phyloP scores from a whole-genome alignment of 2,888 invertebrate genomes.

The Polietes domitor region DNA sequence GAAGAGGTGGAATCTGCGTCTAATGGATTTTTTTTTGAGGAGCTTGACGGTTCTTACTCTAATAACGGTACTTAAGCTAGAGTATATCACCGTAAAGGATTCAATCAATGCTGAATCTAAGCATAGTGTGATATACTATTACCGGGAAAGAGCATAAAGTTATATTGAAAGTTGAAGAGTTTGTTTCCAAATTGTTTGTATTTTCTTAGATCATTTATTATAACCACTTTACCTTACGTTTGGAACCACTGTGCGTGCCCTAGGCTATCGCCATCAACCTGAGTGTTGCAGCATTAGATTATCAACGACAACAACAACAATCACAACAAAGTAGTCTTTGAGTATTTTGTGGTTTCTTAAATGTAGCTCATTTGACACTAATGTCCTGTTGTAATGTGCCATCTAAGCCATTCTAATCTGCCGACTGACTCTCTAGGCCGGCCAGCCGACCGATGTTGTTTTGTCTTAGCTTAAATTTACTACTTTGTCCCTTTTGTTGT shows the following conservation, averaged over 20 bases:
- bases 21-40: too few species aligned
- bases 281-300: conserved; percentile 45
- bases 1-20: too few species aligned
- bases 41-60: too few species aligned
- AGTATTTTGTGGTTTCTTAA: conserved; percentile 67
- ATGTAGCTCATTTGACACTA: conserved; percentile 67
- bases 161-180: too few species aligned
- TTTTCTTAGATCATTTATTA: too few species aligned
- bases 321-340: conserved; percentile 6
- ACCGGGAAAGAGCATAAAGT: too few species aligned
- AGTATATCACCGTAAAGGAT: too few species aligned
- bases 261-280: neutral
- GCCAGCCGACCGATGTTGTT: neutral
- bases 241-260: neutral
- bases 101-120: too few species aligned
- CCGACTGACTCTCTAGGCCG: conserved; percentile 53
- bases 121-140: too few species aligned
- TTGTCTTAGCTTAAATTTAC: conserved; percentile 54
- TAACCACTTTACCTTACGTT: too few species aligned
- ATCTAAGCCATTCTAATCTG: conserved; percentile 66
- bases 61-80: too few species aligned
- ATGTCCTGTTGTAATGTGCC: conserved; percentile 68
- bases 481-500: conserved; percentile 56
- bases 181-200: too few species aligned
- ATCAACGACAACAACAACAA: conserved; percentile 1